Evolutionary conservation across 2,113 vertebrate species (phyloP), one percentile per base, ranked within the genome.

Genomic region (Syngnathus typhle): DNA sequence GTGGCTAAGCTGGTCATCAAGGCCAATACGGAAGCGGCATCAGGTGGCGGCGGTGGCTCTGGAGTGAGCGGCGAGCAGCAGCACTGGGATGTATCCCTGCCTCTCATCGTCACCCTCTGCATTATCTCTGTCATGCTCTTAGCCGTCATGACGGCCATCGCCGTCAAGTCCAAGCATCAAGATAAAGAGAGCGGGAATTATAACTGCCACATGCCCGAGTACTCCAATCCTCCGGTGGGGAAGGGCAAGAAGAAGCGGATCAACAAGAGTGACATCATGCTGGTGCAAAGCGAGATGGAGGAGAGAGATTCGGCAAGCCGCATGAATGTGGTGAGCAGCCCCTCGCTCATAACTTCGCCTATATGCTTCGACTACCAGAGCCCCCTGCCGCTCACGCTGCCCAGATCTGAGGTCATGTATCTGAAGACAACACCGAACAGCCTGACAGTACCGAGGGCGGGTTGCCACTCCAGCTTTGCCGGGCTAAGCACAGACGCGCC

Each of bases 351-450:
- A 89, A 97, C 97, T 77, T 99, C 97, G 68, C 97, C 97, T 72
- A 96, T 99, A 91, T 99, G 97, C 90, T 99, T 99, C 86, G 96
- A 99, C 91, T 99, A 99, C 92, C 97, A 99, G 93, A 99, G 96
- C 69, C 95, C 96, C 67, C 91, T 98, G 84, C 97, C 97, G 82
- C 95, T 99, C 88, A 99, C 96, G 81, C 94, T 97, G 61, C 97
- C 97, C 84, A 91, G 97, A 79, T 99, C 97, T 2, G 97, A 99
- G 93, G 96, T 99, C 92, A 98, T 99, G 97, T 99, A 98, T 84
- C 91, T 99, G 83, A 99, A 99, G 88, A 97, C 97, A 23, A 94
- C 94, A 75, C 92, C 96, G 84, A 98, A 95, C 93, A 98, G 94
- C 92, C 91, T 99, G 90, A 95, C 95, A 71, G 96, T 98, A 80